Conservation (phyloP, 2,113 vertebrate species). For the Capricornis sumatraensis region DNA sequence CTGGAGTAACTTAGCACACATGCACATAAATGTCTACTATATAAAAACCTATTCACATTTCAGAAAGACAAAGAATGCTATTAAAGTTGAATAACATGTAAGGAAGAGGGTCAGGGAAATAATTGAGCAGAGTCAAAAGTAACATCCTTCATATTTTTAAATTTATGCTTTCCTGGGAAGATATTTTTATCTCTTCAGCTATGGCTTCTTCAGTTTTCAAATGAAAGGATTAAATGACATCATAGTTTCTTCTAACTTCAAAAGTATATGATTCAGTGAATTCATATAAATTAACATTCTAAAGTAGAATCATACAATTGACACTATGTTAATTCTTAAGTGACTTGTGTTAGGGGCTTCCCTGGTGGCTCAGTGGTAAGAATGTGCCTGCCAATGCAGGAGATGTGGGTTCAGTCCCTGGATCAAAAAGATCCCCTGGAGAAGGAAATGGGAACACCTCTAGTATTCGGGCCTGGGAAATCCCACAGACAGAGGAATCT, state of each 20-base stretch:
- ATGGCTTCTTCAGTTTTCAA: slow-evolving; percentile 10
- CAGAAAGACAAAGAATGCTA: background rate
- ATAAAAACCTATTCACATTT: background rate
- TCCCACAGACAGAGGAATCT: background rate
- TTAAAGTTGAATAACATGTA: background rate
- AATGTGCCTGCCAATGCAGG: background rate
- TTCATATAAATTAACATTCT: background rate
- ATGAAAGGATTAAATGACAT: background rate
- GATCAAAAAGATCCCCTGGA: background rate
- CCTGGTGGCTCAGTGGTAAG: background rate
- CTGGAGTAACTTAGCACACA: background rate
- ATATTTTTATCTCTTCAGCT: background rate
- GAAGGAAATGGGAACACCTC: background rate
- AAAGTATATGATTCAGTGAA: background rate
- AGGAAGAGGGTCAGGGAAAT: background rate
- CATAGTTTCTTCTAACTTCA: background rate
- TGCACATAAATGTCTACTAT: background rate
- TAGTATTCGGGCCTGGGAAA: background rate
- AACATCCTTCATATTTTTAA: background rate
- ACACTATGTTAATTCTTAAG: background rate
- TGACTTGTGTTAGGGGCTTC: background rate
- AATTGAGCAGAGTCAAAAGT: background rate
- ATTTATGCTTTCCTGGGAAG: background rate
- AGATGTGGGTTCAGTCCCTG: fast-evolving
- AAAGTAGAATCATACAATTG: background rate